Evolutionary conservation across 2,113 vertebrate species (phyloP).

Genomic region (Coturnix japonica): DNA sequence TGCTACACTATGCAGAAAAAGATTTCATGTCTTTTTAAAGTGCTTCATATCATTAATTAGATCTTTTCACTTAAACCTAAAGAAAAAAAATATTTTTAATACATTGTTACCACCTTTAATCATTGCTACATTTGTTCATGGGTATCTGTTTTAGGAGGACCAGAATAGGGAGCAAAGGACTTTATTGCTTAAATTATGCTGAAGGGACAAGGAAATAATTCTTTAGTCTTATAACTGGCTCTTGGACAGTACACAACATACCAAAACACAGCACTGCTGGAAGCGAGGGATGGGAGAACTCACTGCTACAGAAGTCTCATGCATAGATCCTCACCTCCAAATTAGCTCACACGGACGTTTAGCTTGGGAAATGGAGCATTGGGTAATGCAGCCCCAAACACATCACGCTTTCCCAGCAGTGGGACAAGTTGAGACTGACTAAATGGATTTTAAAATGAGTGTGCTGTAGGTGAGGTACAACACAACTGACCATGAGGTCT

Average conservation of each 20-base stretch:
- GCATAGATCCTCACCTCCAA: not conserved
- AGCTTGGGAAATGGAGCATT: not conserved
- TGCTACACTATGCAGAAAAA: not conserved
- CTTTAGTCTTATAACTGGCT: not conserved
- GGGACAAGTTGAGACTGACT: not conserved
- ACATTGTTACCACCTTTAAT: not conserved
- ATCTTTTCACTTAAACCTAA: constrained; percentile 34
- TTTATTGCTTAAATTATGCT: not conserved
- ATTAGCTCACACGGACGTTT: not conserved
- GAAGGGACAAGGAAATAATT: not conserved
- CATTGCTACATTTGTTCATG: not conserved
- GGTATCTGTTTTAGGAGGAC: not conserved
- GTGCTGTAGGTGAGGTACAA: rapidly evolving
- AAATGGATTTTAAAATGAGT: not conserved
- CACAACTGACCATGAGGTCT: not conserved
- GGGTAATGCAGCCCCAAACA: not conserved
- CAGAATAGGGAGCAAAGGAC: not conserved
- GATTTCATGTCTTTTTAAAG: not conserved
- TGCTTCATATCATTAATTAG: constrained; percentile 46
- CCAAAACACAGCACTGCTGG: not conserved
- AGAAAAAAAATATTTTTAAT: constrained; percentile 18
- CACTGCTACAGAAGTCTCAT: not conserved
- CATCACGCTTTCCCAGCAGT: not conserved
- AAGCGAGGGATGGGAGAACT: not conserved
- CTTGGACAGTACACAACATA: not conserved